Evolutionary conservation across 2,888 invertebrate genomes (phyloP).

Genomic region (Lochmaea crataegi): DNA sequence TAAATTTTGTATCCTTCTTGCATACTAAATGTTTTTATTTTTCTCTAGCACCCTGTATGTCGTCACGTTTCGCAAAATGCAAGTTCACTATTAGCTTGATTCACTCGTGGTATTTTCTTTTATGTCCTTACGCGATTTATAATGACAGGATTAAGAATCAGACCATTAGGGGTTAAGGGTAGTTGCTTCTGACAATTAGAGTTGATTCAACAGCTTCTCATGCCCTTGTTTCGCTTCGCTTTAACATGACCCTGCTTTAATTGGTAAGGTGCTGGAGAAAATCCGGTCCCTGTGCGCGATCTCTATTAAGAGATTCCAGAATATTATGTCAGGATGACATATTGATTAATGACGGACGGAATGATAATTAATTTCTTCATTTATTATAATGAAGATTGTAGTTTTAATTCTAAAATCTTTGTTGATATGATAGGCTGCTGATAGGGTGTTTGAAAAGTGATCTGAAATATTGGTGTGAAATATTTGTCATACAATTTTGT

Average conservation of each 20-base stretch:
- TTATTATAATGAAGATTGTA: neutral
- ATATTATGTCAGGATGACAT: conserved; percentile 28
- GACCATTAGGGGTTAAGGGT: conserved; percentile 61
- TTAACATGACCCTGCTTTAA: conserved; percentile 53
- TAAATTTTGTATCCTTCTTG: neutral
- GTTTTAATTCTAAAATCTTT: neutral
- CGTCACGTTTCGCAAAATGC: conserved; percentile 18
- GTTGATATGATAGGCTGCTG: neutral
- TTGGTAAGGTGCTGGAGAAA: conserved; percentile 49
- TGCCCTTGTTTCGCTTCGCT: conserved; percentile 56
- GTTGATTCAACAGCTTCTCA: conserved; percentile 43
- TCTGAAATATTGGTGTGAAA: no score
- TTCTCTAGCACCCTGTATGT: neutral
- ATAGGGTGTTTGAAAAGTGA: no score
- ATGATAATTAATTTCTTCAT: neutral
- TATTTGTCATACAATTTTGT: no score
- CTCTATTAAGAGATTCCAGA: conserved; percentile 15
- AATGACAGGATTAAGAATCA: conserved; percentile 63
- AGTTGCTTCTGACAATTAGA: conserved; percentile 61
- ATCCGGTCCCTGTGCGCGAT: conserved; percentile 24
- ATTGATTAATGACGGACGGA: conserved; percentile 34
- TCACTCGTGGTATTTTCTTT: conserved; percentile 38
- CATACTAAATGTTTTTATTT: neutral
- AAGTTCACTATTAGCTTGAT: conserved; percentile 48
- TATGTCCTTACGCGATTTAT: conserved; percentile 54